Base-by-base conservation (phyloP, 2,888 invertebrate genomes). In the Tuta absoluta region DNA sequence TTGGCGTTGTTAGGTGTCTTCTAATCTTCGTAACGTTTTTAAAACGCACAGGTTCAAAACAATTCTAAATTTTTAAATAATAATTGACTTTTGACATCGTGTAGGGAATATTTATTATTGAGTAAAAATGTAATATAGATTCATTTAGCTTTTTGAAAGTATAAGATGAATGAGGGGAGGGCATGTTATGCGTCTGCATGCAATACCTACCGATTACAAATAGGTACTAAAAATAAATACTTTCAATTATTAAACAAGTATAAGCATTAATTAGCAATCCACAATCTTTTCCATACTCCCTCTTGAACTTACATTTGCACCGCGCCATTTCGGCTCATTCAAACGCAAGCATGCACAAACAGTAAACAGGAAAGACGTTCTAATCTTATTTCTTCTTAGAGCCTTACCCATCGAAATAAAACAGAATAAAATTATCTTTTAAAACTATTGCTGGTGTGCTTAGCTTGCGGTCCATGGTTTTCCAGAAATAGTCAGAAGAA, bases 301-400 rank as follows among this genome's bases (percentile, higher is more conserved):
- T 23, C 60, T 60, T 45, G 38, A 23, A 24, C 45, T 7, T 14
- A 53, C 23, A 23, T 49, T 49, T 23, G 12, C 23, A 23, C 21
- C 24, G 14, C 51, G 51, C 51, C 21, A 53, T 53, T 53, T 53
- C 12, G 24, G 23, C 51, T 8, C 23, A 53, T 23, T 53, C 51
- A 24, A 23, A 53, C 23, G 51, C 23, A 53, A 19, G 23, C 51
- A 23, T 53, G 51, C 51, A 53, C 21, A 49, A 49, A 49, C 49
- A 49, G 23, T 23, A 49, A 49, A 49, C 49, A 49, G 10, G 21
- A 21, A 17, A 49, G 49, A 49, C 49, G 21, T 49, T 23, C 51
- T 53, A 53, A 53, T 53, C 24, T 53, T 23, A 23, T 53, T 53
- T 14, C 51, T 14, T 53, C 51, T 53, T 23, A 10, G 1, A 24